Base-by-base conservation (phyloP, 2,797 vertebrate species). In the Streptopelia turtur region DNA sequence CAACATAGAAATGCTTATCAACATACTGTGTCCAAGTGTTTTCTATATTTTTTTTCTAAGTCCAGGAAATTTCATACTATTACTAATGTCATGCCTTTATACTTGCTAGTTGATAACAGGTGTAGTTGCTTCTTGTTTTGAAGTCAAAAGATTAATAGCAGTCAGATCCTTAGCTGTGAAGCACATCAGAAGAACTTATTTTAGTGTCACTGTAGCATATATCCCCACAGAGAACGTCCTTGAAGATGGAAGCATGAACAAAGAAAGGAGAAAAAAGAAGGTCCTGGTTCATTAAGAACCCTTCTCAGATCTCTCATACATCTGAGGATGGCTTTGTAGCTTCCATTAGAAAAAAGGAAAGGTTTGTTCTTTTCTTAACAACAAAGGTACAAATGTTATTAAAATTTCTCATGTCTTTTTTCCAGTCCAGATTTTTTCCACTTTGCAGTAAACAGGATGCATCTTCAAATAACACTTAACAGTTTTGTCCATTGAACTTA, bases 111-210 rank as follows among this genome's bases (percentile, higher is more conserved):
- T 95, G 87, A 84, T 50, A 71, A 45, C 28, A 91, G 53, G 41
- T 71, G 17, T 60, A 86, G 60, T n/a, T 87, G 37, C 23, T 83
- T 71, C 72, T 78, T 94, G 72, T 85, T 94, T 85, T 91, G 83
- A 95, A 95, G 63, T 79, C 47, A 87, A 77, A 95, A 89, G 77
- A 95, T 93, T 91, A 96, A 86, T 83, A 93, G 66, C 2, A 6
- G 39, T 89, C 63, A 89, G 47, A 76, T 69, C 47, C 52, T 66
- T 83, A 90, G 30, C 59, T 87, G 59, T 78, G 43, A 90, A 88
- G 49, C 6, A 92, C 47, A 84, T 95, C 59, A 95, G 68, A 92
- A 81, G 28, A 93, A 16, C 28, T 90, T 69, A 76, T 88, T 94
- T 95, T 91, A 76, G 35, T 53, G 76, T 65, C 72, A 61, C 33